phyloP scores from a whole-genome alignment of 2,113 vertebrate species.

The Leptodactylus fuscus region DNA sequence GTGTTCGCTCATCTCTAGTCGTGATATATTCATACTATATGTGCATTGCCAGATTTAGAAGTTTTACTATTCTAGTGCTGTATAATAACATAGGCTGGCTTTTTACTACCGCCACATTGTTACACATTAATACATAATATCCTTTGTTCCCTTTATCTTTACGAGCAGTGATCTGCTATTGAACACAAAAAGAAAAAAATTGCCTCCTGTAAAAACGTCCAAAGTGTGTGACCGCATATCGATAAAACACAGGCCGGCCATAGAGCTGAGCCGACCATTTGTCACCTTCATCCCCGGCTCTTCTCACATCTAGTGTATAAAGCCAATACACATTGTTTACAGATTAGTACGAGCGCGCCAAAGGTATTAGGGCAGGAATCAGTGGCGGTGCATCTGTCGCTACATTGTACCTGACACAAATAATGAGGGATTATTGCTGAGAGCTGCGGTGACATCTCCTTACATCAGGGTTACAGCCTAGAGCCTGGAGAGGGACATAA shows the following conservation, averaged over 20 bases:
- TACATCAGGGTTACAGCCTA: not conserved
- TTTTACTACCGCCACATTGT: too few species aligned
- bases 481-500: not conserved
- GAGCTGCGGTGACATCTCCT: slow-evolving; percentile 16
- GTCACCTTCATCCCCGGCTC: slow-evolving; percentile 25
- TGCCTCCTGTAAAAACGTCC: not conserved
- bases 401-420: slow-evolving; percentile 19
- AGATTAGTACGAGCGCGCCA: slow-evolving; percentile 5
- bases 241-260: not conserved
- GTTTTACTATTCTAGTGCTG: not conserved
- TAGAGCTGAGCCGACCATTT: not conserved
- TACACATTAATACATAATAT: not conserved
- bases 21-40: too few species aligned
- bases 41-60: not conserved
- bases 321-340: slow-evolving; percentile 28
- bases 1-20: too few species aligned
- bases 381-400: slow-evolving; percentile 7
- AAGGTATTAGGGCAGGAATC: slow-evolving; percentile 30
- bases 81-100: not conserved
- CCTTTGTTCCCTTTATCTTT: not conserved
- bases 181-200: not conserved
- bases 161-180: not conserved
- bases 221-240: too few species aligned
- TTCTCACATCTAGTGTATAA: slow-evolving; percentile 2
- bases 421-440: slow-evolving; percentile 27